These are phyloP conservation scores for Euzetes globulus DNA, from an alignment of 2,888 invertebrate species.

Conservation along the genomic window DNA sequence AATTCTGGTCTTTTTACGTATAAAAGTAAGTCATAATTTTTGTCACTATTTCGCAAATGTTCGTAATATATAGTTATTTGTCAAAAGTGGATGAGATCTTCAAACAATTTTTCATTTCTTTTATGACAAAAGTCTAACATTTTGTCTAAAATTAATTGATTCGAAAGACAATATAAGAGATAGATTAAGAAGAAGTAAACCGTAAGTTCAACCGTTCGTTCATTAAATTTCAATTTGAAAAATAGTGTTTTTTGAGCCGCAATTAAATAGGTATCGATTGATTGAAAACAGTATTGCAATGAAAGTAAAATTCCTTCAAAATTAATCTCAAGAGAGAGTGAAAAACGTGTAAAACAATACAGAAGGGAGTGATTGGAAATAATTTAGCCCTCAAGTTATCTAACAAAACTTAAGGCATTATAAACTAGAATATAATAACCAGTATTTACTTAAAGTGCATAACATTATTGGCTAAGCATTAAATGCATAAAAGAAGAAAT, in stretches of 20 bases:
- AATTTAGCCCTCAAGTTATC: too few relatives aligned
- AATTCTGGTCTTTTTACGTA: not conserved
- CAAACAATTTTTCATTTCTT: not conserved
- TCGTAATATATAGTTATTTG: not conserved
- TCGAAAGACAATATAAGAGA: not conserved
- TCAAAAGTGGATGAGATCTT: not conserved
- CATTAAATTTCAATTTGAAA: constrained; percentile 2
- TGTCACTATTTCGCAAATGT: not conserved
- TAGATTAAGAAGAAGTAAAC: not conserved
- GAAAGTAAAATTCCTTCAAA: not conserved
- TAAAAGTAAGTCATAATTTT: not conserved
- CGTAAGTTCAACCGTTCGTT: not conserved
- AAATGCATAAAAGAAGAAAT: not conserved
- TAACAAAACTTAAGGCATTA: too few relatives aligned
- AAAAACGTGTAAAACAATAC: not conserved
- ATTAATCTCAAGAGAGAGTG: not conserved
- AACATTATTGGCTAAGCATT: not conserved
- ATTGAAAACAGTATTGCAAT: not conserved
- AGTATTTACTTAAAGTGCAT: too few relatives aligned
- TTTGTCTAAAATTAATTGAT: not conserved
- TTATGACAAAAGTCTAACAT: not conserved
- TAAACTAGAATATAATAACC: too few relatives aligned
- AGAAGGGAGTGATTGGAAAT: too few relatives aligned
- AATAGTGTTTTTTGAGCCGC: not conserved
- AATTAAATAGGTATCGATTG: not conserved